Evolutionary conservation across 1,140 invertebrate genomes (phyloP), one percentile per base, ranked within the genome.

Genomic region (Atta cephalotes): DNA sequence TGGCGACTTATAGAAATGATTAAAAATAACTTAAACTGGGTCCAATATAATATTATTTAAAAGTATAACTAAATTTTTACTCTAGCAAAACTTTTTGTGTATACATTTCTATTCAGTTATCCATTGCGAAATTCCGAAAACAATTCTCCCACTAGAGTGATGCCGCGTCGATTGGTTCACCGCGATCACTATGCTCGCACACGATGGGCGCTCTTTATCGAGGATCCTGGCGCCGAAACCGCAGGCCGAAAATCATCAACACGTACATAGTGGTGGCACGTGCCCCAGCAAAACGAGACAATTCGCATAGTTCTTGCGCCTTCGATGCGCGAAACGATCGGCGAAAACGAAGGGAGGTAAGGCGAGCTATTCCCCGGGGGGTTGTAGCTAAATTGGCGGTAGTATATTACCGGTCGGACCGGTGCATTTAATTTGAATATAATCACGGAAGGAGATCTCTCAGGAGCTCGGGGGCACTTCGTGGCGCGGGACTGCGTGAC

Each of bases 381-480:
- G 92, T 94, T 92, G 94, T 94, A 93, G 94, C 92, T 95, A 95
- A 95, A 95, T 95, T 95, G 95, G 93, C 91, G 93, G 94, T 92
- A 94, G 94, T 95, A 95, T 95, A 95, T 95, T 94, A 95, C 94
- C 92, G 93, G 93, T 94, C 91, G 92, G 94, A 93, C 91, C 93
- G 92, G 66, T 92, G 94, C 94, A 95, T 95, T 95, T 95, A 95
- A 95, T 95, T 95, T 95, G 94, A 95, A 95, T 95, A 95, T 95
- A 95, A 95, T 95, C 95, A 92, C 87, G 93, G 90, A 93, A 93
- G 93, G 93, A 94, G 92, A 95, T 95, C 94, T 95, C 92, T 95
- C 92, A 92, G 92, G 88, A 93, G 92, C 93, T 93, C 91, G 91
- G 87, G 88, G 91, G 91, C 91, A 93, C 91, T 93, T 90, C 88